Conservation (phyloP, 2,888 invertebrate species). For the Notodonta ziczac region DNA sequence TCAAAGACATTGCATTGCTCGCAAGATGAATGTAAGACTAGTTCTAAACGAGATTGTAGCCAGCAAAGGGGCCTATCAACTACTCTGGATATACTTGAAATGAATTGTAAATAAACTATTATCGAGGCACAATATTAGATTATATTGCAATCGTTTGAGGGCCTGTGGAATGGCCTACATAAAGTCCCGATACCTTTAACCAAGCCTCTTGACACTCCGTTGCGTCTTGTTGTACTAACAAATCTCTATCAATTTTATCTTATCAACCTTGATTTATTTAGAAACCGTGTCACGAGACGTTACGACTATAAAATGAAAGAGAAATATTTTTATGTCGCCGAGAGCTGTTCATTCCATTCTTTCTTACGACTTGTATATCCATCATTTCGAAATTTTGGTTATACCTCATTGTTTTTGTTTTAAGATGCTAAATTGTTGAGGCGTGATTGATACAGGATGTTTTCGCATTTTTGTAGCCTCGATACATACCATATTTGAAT, state of each 20-base stretch:
- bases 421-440: neutral
- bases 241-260: slow-evolving; percentile 59
- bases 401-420: neutral
- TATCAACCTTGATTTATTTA: slow-evolving; percentile 69
- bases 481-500: neutral
- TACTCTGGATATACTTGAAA: neutral
- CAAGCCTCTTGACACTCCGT: slow-evolving; percentile 32
- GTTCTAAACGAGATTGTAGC: slow-evolving; percentile 17
- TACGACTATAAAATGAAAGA: neutral
- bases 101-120: slow-evolving; percentile 1
- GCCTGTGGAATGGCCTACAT: slow-evolving; percentile 25
- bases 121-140: neutral
- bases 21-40: slow-evolving; percentile 20
- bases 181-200: slow-evolving; percentile 15
- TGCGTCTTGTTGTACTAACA: slow-evolving; percentile 44
- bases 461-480: neutral
- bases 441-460: neutral
- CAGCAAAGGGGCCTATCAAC: neutral
- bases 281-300: slow-evolving; percentile 53
- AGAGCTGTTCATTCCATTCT: neutral
- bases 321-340: neutral
- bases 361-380: neutral
- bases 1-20: slow-evolving; percentile 17
- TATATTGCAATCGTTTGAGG: slow-evolving; percentile 9
- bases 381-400: neutral